These are phyloP conservation scores for Platanista minor DNA, from an alignment of 2,113 vertebrate genomes.

Conservation along the genomic window DNA sequence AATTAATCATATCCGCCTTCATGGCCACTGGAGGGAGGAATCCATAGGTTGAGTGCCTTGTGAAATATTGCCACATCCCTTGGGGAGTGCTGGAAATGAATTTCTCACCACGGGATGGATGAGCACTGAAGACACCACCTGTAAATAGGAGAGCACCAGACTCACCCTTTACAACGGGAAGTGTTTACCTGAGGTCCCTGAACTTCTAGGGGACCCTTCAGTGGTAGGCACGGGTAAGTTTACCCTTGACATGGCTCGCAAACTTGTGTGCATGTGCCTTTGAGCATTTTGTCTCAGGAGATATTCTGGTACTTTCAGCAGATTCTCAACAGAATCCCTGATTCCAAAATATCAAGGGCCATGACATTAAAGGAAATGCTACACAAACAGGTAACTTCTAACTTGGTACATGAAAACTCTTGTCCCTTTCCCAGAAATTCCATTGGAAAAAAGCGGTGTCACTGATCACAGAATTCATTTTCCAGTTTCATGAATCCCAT, in stretches of 20 bases:
- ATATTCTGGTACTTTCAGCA: not conserved
- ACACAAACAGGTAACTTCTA: not conserved
- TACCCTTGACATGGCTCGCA: accelerated
- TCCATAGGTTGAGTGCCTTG: too few species aligned
- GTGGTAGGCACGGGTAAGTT: not conserved
- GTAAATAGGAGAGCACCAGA: accelerated
- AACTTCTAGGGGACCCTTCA: not conserved
- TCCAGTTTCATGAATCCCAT: not conserved
- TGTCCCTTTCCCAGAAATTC: not conserved
- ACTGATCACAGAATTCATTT: not conserved
- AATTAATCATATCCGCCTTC: not conserved
- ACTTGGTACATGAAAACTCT: not conserved
- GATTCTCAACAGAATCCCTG: not conserved
- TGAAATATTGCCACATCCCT: not conserved
- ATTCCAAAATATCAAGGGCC: not conserved
- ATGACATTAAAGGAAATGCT: not conserved
- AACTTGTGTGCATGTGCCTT: accelerated
- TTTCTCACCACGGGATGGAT: not conserved
- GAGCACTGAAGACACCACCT: not conserved
- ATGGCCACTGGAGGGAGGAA: too few species aligned
- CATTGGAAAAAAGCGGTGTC: not conserved
- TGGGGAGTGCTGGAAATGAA: not conserved
- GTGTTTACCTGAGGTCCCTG: not conserved
- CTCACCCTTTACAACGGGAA: accelerated
- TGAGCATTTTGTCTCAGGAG: not conserved